Evolutionary conservation across 2,888 invertebrate genomes (phyloP).

Genomic region (Eristalis pertinax): DNA sequence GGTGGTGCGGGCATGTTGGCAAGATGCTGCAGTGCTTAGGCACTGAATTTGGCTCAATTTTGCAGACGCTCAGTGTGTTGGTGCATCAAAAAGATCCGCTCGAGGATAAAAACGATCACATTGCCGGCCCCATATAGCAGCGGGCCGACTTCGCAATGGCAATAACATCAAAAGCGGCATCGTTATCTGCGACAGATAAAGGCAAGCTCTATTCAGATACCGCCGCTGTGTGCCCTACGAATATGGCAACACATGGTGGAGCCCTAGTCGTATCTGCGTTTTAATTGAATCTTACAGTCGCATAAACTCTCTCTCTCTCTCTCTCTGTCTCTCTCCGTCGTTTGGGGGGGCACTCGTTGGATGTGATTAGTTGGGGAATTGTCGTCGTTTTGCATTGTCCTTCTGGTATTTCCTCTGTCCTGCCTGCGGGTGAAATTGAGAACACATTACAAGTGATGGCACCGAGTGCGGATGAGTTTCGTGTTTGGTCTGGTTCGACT

Average conservation of each 20-base stretch:
- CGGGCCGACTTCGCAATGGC: constrained; percentile 17
- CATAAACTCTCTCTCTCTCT: constrained; percentile 28
- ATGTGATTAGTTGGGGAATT: not conserved
- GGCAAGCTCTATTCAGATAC: constrained; percentile 70
- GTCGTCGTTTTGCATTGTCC: not conserved
- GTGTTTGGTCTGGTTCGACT: not conserved
- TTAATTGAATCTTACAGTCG: constrained; percentile 67
- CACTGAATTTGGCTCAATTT: constrained; percentile 51
- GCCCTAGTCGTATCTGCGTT: constrained; percentile 32
- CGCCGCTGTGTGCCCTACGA: constrained; percentile 64
- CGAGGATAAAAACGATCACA: constrained; percentile 70
- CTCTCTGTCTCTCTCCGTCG: not conserved
- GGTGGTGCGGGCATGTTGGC: not conserved
- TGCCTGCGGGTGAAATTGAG: not conserved
- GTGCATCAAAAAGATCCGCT: constrained; percentile 71
- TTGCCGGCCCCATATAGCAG: constrained; percentile 57
- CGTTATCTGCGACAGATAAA: constrained; percentile 72
- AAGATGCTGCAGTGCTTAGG: constrained; percentile 18
- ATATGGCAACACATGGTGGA: constrained; percentile 61
- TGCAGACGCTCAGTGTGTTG: constrained; percentile 24
- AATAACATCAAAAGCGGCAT: constrained; percentile 72
- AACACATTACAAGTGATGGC: not conserved
- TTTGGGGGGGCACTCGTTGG: not conserved
- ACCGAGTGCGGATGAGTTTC: not conserved
- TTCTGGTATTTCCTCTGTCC: not conserved